Evolutionary conservation across 2,797 vertebrate species (phyloP), one percentile per base, ranked within the genome.

Genomic region (Crax fasciolata): DNA sequence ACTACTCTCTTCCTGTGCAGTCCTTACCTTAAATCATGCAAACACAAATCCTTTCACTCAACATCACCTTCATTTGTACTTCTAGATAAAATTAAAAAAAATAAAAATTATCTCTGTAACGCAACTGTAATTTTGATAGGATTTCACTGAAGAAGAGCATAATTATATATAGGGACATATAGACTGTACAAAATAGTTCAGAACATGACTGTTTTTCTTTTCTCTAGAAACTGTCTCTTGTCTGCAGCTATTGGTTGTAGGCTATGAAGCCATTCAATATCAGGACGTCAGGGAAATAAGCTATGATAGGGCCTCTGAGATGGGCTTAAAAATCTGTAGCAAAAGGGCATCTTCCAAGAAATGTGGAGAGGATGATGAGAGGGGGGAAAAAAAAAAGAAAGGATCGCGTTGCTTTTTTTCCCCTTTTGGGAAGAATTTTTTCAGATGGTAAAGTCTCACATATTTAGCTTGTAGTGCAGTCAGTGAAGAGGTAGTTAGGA

Each of bases 1-100:
- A 87, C 90, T 91, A 96, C 71, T 96, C 72, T 96, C 93, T 94
- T 94, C 88, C 86, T 91, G 76, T 84, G 86, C 79, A 73, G 68
- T 90, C 93, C 91, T 91, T 85, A 91, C 83, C 96, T 82, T 80
- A 87, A 94, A 86, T 77, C 70, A 39, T 87, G 71, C 81, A 90
- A 67, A 55, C 55, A 57, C 58, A 84, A 62, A 52, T 90, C 54
- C 54, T 93, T 89, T 67, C 59, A 10, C 23, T 79, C 83, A 55
- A 3, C 63, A 28, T 71, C 19, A 21, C 32, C 76, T 89, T 38
- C 25, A 54, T 80, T 79, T 51, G 13, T 52, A 57, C 62, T 92
- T 92, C 32, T 76, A 75, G 48, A 85, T 78, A 67, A 85, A 77
- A 32, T 61, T 39, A 17, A 41, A 41, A 62, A 41, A 27, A 28